These are phyloP conservation scores for Myocastor coypus DNA, from an alignment of 2,113 vertebrate species.

Conservation along the genomic window DNA sequence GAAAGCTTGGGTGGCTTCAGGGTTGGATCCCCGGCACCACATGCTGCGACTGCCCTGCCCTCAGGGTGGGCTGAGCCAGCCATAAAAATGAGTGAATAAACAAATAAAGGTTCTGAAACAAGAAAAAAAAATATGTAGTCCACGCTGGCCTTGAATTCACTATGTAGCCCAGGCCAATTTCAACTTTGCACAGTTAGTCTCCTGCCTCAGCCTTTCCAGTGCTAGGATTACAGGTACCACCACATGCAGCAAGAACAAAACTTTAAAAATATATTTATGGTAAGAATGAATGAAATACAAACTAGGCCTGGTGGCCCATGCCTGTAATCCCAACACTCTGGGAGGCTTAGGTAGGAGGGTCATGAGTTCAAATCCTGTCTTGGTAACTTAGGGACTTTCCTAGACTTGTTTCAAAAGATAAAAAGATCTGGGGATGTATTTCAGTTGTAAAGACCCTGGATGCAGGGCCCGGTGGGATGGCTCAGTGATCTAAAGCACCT, in stretches of 20 bases:
- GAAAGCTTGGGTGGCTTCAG: too few relatives aligned
- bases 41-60: too few relatives aligned
- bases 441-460: neutral
- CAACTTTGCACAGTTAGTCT: neutral
- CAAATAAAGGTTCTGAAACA: too few relatives aligned
- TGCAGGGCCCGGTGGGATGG: too few relatives aligned
- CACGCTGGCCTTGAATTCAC: neutral
- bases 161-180: neutral
- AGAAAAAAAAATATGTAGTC: neutral
- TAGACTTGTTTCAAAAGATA: neutral
- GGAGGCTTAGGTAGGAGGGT: neutral
- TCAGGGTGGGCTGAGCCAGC: too few relatives aligned
- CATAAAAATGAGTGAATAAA: too few relatives aligned
- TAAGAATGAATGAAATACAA: neutral
- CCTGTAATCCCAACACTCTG: neutral
- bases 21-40: too few relatives aligned
- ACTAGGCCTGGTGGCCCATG: neutral
- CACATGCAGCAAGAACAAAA: neutral
- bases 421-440: neutral
- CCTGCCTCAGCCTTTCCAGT: neutral
- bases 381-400: neutral
- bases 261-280: neutral
- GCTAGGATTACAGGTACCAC: neutral
- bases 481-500: too few relatives aligned
- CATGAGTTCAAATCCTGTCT: neutral